These are phyloP conservation scores for Danio choprae DNA, from an alignment of 2,797 vertebrate species.

Conservation along the genomic window DNA sequence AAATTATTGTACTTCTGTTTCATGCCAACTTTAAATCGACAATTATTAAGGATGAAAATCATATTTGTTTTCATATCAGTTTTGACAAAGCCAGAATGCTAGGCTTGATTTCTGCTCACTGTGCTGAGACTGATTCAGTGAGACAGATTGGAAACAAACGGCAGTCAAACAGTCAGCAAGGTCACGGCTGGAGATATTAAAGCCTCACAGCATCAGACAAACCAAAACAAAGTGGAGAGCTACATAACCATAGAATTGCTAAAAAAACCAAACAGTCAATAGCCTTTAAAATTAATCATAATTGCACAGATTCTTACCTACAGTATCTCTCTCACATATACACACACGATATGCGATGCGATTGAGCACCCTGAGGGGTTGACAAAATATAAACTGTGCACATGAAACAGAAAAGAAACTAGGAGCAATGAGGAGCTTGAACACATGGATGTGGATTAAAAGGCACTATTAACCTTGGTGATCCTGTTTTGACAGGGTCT, in stretches of 20 bases:
- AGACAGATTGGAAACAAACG: conserved; percentile 55
- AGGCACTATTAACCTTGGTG: not conserved
- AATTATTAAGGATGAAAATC: not conserved
- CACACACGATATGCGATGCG: too few relatives aligned
- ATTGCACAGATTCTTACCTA: not conserved
- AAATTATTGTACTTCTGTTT: too few relatives aligned
- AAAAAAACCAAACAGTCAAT: not conserved
- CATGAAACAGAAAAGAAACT: not conserved
- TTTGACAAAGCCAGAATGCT: not conserved
- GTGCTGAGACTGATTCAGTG: not conserved
- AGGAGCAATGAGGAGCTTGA: not conserved
- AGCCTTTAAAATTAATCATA: too few relatives aligned
- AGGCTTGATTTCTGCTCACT: not conserved
- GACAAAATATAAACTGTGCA: not conserved
- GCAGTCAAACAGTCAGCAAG: conserved; percentile 60
- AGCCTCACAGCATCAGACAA: conserved; percentile 32
- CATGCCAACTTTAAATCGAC: not conserved
- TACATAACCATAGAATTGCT: not conserved
- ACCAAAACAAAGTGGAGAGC: conserved; percentile 17
- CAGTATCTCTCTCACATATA: not conserved
- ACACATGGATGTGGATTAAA: not conserved
- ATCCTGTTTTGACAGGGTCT: not conserved
- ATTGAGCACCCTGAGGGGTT: not conserved
- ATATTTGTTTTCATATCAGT: too few relatives aligned
- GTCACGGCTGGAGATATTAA: conserved; percentile 57